Base-by-base conservation (phyloP, 2,888 invertebrate genomes). In the Nemotelus pantherinus region DNA sequence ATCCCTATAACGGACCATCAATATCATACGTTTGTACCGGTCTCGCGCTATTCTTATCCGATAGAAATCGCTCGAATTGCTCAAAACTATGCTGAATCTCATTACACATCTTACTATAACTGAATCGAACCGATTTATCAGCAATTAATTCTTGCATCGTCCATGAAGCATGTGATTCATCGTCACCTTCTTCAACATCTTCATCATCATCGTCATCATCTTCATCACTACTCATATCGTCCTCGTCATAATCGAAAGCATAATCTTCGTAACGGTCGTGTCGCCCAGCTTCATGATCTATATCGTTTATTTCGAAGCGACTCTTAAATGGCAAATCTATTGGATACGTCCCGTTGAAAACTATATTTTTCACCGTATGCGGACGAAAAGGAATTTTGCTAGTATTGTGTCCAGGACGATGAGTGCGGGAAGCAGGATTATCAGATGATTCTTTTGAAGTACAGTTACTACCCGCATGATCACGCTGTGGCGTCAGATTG, bases 281-380 rank as follows among this genome's bases (percentile, higher is more conserved):
- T 25, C 74, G 74, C 45, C 78, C 75, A 41, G 77, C 64, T 39
- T 77, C 76, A 50, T 77, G 48, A 57, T 78, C 77, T 6, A 79
- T 58, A 58, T 79, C 63, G 74, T 76, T 78, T 48, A 77, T 82
- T 47, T n/a, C 41, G 57, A 79, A 80, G 10, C 80, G 78, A 78
- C 80, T 83, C 50, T 86, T 85, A 9, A 86, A 79, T 47, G 95
- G 95, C 83, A 90, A 90, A 85, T 95, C 95, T 81, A 96, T 95
- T 3, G 95, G 95, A 89, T 91, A 96, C 2, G 95, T 96, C 75
- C 95, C 95, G 82, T 94, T 94, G 85, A 94, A 95, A 79, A 95
- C 90, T 67, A 95, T 89, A 71, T 83, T 83, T 79, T 85, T 85
- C 5, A 77, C n/a, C 7, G 65, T 44, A 50, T 43, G 50, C 43